These are phyloP conservation scores for Elgaria multicarinata DNA, from an alignment of 2,113 vertebrate genomes.

Conservation along the genomic window DNA sequence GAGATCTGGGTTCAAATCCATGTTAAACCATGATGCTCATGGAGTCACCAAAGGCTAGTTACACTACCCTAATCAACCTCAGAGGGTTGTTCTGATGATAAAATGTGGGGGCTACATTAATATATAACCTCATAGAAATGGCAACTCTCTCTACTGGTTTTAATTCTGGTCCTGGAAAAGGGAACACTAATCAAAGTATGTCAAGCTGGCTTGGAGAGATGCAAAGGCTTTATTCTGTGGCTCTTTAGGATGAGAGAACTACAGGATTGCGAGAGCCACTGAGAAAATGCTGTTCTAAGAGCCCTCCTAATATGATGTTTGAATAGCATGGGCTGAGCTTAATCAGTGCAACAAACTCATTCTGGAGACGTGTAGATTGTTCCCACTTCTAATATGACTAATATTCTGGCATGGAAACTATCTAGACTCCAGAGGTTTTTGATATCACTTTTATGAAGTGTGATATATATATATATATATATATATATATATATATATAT, in stretches of 20 bases:
- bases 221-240: background rate
- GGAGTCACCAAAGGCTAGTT: too few species aligned
- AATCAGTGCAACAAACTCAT: background rate
- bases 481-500: background rate
- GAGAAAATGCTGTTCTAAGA: background rate
- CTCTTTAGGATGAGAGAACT: background rate
- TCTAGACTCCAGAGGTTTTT: background rate
- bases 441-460: background rate
- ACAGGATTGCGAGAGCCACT: background rate
- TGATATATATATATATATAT: background rate
- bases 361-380: conserved; percentile 17
- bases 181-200: background rate
- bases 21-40: too few species aligned
- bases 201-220: background rate
- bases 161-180: background rate
- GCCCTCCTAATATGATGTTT: too few species aligned
- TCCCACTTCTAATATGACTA: background rate
- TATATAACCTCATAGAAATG: background rate
- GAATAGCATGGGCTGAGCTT: background rate
- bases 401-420: background rate
- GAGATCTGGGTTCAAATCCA: background rate
- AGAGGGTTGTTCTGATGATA: too few species aligned
- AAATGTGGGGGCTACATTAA: too few species aligned
- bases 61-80: too few species aligned
- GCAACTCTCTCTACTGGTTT: background rate